Percentiles rank a stretch among this genome's conserved stretches.
Evolutionary conservation across 2,888 invertebrate genomes (phyloP).

Genomic region (Acanthoscelides obtectus): DNA sequence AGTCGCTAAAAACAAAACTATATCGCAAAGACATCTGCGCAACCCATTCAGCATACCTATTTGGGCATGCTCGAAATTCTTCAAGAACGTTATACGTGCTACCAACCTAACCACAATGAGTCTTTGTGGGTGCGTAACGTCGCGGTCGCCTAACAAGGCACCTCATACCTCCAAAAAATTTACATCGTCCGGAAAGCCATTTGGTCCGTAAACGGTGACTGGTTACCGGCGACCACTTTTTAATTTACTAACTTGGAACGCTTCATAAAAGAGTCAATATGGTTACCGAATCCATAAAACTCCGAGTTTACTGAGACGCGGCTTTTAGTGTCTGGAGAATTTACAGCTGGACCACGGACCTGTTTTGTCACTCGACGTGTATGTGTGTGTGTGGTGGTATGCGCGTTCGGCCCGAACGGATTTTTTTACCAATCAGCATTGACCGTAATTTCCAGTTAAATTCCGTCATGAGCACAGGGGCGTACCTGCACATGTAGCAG

Average conservation of each 20-base stretch:
- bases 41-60: too few species aligned
- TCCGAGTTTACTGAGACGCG: conserved; percentile 22
- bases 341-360: conserved; percentile 32
- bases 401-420: background rate
- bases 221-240: conserved; percentile 8
- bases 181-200: background rate
- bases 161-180: background rate
- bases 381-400: background rate
- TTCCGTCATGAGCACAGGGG: conserved; percentile 20
- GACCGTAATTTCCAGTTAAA: conserved; percentile 18
- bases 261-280: conserved; percentile 19
- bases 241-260: conserved; percentile 20
- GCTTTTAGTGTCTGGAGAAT: conserved; percentile 28
- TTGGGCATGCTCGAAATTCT: background rate
- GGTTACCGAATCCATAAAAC: conserved; percentile 25
- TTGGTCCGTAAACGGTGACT: background rate
- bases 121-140: background rate
- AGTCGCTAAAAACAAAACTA: too few species aligned
- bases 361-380: conserved; percentile 16
- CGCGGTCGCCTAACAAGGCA: background rate
- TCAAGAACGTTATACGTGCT: background rate
- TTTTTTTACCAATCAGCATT: background rate
- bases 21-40: too few species aligned
- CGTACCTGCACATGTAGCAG: background rate
- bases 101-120: background rate